A percentile compares a stretch with the other conserved stretches of the same genome.
phyloP scores from a whole-genome alignment of 2,797 vertebrate species.

The Tympanoctomys barrerae region DNA sequence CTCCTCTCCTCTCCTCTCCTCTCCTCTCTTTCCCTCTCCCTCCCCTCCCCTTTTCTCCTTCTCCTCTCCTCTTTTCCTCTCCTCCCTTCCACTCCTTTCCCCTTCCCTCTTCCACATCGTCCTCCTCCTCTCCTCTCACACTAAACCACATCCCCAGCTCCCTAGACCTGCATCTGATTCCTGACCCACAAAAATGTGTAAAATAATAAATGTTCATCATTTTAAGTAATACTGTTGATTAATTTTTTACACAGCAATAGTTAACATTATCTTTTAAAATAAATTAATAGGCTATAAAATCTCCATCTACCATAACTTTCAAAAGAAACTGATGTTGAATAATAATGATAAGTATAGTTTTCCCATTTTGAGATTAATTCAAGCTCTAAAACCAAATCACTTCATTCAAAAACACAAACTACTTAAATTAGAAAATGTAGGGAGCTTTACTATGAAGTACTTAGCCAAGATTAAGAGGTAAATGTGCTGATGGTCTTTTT shows the following conservation, averaged over 20 bases:
- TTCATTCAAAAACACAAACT: not conserved
- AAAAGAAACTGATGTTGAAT: not conserved
- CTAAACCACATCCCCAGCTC: too few relatives aligned
- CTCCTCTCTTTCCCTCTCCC: too few relatives aligned
- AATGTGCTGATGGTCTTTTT: not conserved
- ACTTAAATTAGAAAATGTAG: not conserved
- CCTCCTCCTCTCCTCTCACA: too few relatives aligned
- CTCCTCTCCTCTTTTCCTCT: too few relatives aligned
- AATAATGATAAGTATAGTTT: not conserved
- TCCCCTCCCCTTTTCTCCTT: too few relatives aligned
- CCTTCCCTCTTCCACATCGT: too few relatives aligned
- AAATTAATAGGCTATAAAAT: not conserved
- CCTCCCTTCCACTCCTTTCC: too few relatives aligned
- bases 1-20: too few relatives aligned
- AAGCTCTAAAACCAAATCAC: not conserved
- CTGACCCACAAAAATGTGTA: not conserved
- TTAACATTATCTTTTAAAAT: not conserved
- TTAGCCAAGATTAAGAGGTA: not conserved
- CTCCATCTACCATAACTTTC: not conserved
- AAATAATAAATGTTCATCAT: not conserved
- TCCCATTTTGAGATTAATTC: slow-evolving; percentile 1
- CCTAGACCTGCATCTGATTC: not conserved
- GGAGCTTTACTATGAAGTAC: not conserved
- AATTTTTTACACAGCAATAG: not conserved
- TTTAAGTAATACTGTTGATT: not conserved